Conservation (phyloP, 2,888 invertebrate genomes). For the Ectemnius lituratus region DNA sequence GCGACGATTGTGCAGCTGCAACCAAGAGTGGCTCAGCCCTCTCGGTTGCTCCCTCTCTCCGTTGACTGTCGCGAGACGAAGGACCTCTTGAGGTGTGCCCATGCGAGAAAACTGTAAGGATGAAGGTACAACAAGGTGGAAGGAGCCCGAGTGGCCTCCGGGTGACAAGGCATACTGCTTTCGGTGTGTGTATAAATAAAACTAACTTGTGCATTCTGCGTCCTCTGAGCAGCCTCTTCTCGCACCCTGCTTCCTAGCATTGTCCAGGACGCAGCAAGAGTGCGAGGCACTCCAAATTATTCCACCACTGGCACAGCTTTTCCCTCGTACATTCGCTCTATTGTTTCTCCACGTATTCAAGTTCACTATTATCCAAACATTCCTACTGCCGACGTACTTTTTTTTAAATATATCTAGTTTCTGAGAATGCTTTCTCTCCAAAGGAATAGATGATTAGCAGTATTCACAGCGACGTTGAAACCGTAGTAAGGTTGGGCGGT, state of each 20-base stretch:
- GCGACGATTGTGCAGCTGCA: constrained; percentile 70
- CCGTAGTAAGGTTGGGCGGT: constrained; percentile 37
- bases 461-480: constrained; percentile 7
- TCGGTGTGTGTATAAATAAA: constrained; percentile 54
- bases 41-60: constrained; percentile 7
- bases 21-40: constrained; percentile 27
- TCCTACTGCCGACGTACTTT: neutral
- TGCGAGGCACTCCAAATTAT: no score
- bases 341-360: neutral
- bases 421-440: neutral
- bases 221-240: constrained; percentile 29
- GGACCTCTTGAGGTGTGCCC: constrained; percentile 66
- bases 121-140: constrained; percentile 42
- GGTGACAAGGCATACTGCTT: constrained; percentile 43
- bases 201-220: constrained; percentile 48
- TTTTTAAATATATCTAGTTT: neutral
- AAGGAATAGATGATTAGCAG: neutral
- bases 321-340: no score
- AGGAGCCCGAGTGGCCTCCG: constrained; percentile 31
- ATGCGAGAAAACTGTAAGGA: constrained; percentile 67
- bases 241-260: constrained; percentile 1
- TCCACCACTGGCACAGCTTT: no score
- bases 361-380: neutral
- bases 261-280: neutral
- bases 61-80: constrained; percentile 39